Percentiles rank a stretch among this genome's conserved stretches.
These are phyloP conservation scores for Odobenus rosmarus DNA, from an alignment of 2,113 vertebrate species.

Conservation along the genomic window DNA sequence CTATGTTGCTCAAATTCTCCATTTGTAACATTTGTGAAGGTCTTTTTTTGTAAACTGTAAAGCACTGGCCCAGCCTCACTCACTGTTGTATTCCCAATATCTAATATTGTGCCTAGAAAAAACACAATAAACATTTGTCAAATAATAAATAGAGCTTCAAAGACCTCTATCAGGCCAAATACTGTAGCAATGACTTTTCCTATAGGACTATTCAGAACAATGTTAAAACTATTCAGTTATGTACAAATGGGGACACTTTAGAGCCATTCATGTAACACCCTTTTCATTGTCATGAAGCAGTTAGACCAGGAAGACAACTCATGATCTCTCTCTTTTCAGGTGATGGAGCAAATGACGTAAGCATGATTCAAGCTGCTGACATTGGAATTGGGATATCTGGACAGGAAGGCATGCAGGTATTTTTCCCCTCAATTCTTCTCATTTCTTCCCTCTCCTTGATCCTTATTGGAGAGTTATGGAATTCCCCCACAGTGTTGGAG, in stretches of 20 bases:
- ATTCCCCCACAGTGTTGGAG: not conserved
- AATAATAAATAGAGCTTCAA: not conserved
- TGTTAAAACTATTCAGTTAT: not conserved
- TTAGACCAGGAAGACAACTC: not conserved
- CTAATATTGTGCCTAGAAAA: not conserved
- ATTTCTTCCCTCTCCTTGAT: not conserved
- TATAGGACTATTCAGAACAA: not conserved
- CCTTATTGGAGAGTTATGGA: not conserved
- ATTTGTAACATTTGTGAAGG: not conserved
- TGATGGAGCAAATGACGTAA: constrained; percentile 97
- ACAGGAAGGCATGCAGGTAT: constrained; percentile 98
- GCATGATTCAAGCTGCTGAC: constrained; percentile 98
- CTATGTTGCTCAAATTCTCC: not conserved
- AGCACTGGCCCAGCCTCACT: not conserved
- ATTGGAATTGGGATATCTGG: constrained; percentile 95
- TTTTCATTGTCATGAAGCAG: not conserved
- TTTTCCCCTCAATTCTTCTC: not conserved
- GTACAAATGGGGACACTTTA: not conserved
- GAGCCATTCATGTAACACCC: not conserved
- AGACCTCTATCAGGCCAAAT: not conserved
- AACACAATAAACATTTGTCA: not conserved
- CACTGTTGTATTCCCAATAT: not conserved
- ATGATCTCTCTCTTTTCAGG: constrained; percentile 84
- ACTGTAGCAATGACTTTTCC: not conserved
- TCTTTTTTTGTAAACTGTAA: not conserved